Conservation (phyloP, 2,888 invertebrate genomes). For the Rhagium mordax region DNA sequence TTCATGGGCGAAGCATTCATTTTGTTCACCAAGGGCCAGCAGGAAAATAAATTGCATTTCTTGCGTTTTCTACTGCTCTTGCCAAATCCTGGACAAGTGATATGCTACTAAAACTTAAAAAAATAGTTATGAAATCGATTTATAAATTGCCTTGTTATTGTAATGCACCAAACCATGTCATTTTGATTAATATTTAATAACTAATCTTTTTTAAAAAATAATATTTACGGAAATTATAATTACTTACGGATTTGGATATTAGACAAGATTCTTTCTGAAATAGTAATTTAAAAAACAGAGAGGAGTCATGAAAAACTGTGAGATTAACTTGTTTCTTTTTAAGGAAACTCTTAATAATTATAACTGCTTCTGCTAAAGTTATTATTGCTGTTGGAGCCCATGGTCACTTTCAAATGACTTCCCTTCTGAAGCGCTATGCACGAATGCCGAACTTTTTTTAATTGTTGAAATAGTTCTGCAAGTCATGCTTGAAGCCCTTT, state of each 20-base stretch:
- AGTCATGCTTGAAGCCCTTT: slow-evolving; percentile 8
- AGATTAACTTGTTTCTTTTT: slow-evolving; percentile 5
- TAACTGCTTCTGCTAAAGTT: background rate
- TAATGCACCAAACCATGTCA: background rate
- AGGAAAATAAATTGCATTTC: background rate
- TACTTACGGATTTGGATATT: background rate
- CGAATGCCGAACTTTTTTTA: slow-evolving; percentile 19
- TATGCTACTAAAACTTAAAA: background rate
- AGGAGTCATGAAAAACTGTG: background rate
- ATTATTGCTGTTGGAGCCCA: background rate
- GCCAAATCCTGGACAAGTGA: too few relatives aligned
- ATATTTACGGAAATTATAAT: slow-evolving; percentile 7
- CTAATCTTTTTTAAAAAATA: background rate
- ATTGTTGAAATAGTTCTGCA: background rate
- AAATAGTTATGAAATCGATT: background rate
- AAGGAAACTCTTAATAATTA: background rate
- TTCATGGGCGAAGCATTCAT: slow-evolving; percentile 21
- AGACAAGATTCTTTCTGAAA: background rate
- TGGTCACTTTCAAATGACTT: slow-evolving; percentile 23
- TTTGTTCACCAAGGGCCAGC: background rate
- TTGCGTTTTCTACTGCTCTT: background rate
- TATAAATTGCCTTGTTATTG: background rate
- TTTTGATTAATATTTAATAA: slow-evolving; percentile 9
- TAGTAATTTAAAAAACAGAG: background rate
- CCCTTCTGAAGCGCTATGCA: slow-evolving; percentile 17